phyloP scores from a whole-genome alignment of 2,888 invertebrate genomes.

The Exocentrus adspersus region DNA sequence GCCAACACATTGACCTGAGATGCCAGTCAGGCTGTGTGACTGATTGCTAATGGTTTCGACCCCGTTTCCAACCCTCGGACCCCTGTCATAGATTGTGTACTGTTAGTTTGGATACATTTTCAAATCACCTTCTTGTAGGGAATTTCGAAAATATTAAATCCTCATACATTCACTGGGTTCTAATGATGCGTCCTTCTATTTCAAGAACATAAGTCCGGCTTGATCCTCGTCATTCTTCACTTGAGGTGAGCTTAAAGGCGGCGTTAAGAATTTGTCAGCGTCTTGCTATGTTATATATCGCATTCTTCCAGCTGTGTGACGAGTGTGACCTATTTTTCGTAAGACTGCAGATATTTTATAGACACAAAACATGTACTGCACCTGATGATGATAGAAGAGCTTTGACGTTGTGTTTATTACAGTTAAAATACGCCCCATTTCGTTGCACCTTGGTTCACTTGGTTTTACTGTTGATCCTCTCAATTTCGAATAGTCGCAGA shows the following conservation, averaged over 20 bases:
- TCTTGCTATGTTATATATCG: slow-evolving; percentile 24
- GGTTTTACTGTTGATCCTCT: no score
- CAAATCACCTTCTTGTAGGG: no score
- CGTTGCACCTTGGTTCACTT: no score
- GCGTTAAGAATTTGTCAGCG: slow-evolving; percentile 40
- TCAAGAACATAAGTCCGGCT: slow-evolving; percentile 39
- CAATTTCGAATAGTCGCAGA: no score
- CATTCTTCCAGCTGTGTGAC: slow-evolving; percentile 13
- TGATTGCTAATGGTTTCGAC: slow-evolving; percentile 7
- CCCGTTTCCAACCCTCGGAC: not conserved
- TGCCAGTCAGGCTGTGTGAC: slow-evolving; percentile 18
- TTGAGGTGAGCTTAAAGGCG: slow-evolving; percentile 28
- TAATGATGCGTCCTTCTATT: slow-evolving; percentile 42
- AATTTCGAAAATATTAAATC: slow-evolving; percentile 25
- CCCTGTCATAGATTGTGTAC: no score
- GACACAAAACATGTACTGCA: no score
- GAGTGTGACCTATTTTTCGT: slow-evolving; percentile 5
- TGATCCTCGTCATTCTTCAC: slow-evolving; percentile 44
- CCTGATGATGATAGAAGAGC: no score
- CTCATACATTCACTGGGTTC: slow-evolving; percentile 43
- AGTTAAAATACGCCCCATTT: no score
- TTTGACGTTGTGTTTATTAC: no score
- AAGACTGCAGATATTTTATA: slow-evolving; percentile 1
- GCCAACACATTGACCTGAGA: slow-evolving; percentile 1
- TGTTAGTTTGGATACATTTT: no score